Percentiles rank a stretch among this genome's conserved stretches.
Conservation (phyloP, 2,888 invertebrate species). For the Agrochola lychnidis region DNA sequence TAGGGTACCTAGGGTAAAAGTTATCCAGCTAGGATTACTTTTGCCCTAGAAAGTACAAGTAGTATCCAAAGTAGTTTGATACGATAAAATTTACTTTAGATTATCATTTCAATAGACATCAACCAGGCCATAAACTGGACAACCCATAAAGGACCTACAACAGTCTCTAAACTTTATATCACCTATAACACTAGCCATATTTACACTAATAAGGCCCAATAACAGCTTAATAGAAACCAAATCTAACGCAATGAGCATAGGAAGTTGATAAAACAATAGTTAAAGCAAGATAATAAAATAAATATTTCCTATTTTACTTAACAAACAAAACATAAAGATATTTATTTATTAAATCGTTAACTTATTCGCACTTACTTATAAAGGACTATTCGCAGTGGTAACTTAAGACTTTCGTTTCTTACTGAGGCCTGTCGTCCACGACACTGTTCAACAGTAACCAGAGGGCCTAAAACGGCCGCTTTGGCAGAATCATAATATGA, state of each 20-base stretch:
- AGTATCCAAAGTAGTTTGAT: not conserved
- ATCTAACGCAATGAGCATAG: constrained; percentile 4
- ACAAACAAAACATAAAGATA: constrained; percentile 38
- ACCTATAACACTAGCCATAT: constrained; percentile 24
- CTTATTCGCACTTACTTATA: constrained; percentile 49
- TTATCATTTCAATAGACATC: constrained; percentile 4
- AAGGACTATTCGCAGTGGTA: constrained; percentile 24
- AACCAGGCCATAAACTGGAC: not conserved
- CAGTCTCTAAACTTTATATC: constrained; percentile 18
- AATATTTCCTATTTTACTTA: constrained; percentile 30
- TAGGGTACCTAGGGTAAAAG: not conserved
- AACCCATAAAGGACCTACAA: not conserved
- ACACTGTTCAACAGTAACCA: not conserved
- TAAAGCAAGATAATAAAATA: constrained; percentile 31
- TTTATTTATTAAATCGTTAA: constrained; percentile 54
- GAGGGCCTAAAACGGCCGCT: too few relatives aligned
- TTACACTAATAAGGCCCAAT: not conserved
- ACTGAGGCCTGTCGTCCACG: not conserved
- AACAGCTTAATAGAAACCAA: constrained; percentile 16
- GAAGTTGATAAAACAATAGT: constrained; percentile 41
- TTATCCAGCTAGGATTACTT: not conserved
- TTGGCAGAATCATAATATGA: too few relatives aligned
- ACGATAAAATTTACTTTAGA: not conserved
- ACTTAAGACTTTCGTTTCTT: not conserved
- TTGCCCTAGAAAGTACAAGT: not conserved